A percentile compares a stretch with the other conserved stretches of the same genome.
Conservation (phyloP, 2,113 vertebrate species). For the Oncorhynchus gorbuscha region DNA sequence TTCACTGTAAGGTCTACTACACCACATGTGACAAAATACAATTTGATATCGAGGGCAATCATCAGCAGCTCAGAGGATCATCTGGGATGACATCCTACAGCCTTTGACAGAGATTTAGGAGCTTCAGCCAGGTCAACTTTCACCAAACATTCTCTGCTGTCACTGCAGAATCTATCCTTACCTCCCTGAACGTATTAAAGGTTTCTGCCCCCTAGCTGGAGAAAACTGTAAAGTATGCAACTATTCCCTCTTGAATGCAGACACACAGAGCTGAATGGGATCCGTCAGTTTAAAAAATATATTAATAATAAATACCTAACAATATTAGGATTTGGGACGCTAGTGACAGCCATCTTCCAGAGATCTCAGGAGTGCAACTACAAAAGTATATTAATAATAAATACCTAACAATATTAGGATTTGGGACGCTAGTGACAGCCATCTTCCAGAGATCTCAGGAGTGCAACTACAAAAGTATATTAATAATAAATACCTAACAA, state of each 20-base stretch:
- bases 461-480: no score
- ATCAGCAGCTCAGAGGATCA: no score
- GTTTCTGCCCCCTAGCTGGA: no score
- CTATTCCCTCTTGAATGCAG: not conserved
- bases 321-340: not conserved
- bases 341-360: not conserved
- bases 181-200: no score
- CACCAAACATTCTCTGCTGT: no score
- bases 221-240: not conserved
- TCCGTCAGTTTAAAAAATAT: not conserved
- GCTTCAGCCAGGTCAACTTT: not conserved
- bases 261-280: not conserved
- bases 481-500: not conserved
- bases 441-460: no score
- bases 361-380: no score
- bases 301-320: not conserved
- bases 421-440: not conserved
- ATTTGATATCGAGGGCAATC: no score
- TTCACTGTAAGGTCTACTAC: no score
- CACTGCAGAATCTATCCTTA: no score
- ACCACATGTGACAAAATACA: no score
- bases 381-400: no score
- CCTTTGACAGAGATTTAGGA: not conserved
- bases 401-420: not conserved
- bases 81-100: not conserved